phyloP scores from a whole-genome alignment of 2,113 vertebrate species.

The Nothobranchius kuhntae region DNA sequence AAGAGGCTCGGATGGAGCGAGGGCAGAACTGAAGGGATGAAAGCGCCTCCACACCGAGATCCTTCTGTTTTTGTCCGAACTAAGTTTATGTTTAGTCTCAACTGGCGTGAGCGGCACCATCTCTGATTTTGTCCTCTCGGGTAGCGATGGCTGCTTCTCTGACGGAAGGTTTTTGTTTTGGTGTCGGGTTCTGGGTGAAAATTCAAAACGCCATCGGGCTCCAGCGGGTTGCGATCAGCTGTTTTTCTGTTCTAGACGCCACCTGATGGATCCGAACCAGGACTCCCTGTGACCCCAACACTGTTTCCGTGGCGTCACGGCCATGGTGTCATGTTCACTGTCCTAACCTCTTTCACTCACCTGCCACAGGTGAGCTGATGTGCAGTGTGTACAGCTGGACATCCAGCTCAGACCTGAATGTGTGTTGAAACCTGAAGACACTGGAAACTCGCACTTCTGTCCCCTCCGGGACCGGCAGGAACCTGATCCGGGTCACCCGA shows the following conservation, averaged over 20 bases:
- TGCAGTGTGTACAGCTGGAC: slow-evolving; percentile 39
- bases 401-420: slow-evolving; percentile 30
- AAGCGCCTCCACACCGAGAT: no score
- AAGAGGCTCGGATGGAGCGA: no score
- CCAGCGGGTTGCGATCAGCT: not conserved
- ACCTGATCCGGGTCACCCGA: slow-evolving; percentile 58
- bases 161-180: not conserved
- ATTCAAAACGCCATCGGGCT: not conserved
- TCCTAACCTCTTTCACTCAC: slow-evolving; percentile 20
- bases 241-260: not conserved
- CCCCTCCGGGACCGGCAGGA: slow-evolving; percentile 50
- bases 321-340: slow-evolving; percentile 11
- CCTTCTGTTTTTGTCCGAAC: no score
- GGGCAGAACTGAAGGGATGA: no score
- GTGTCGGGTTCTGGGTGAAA: slow-evolving; percentile 8
- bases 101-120: no score
- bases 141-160: not conserved
- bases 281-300: slow-evolving; percentile 10
- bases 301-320: slow-evolving; percentile 46
- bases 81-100: no score
- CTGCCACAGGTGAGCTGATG: slow-evolving; percentile 28
- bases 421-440: slow-evolving; percentile 58
- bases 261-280: not conserved
- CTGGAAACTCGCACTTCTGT: slow-evolving; percentile 64
- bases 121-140: no score